Conservation (phyloP, 1,140 invertebrate species). For the Calliphora vicina region DNA sequence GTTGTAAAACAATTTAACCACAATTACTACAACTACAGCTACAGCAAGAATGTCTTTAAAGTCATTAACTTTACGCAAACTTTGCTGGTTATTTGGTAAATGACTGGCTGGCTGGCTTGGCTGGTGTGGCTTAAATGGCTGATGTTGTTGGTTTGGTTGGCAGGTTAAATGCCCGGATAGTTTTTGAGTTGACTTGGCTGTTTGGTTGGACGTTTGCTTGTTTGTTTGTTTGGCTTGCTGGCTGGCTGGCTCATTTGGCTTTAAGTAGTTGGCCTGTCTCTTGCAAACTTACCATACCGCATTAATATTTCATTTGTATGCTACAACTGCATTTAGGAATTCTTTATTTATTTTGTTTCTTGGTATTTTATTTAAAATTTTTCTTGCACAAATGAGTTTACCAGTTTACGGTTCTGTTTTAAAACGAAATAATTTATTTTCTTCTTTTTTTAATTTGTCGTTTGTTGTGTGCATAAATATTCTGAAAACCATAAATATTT, state of each 20-base stretch:
- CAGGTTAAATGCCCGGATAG: background rate
- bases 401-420: background rate
- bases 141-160: background rate
- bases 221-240: background rate
- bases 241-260: background rate
- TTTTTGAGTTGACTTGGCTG: background rate
- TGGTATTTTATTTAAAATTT: background rate
- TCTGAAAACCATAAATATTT: background rate
- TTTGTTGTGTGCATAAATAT: background rate
- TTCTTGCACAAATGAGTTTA: background rate
- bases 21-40: background rate
- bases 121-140: background rate
- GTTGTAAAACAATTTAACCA: background rate
- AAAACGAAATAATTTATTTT: background rate
- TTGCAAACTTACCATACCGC: background rate
- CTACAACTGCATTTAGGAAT: background rate
- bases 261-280: background rate
- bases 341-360: background rate
- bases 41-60: background rate
- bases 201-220: background rate
- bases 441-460: background rate
- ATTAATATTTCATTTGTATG: slow-evolving; percentile 9
- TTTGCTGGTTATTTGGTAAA: background rate
- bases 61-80: background rate
- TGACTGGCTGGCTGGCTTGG: background rate